Base-by-base conservation (phyloP, 2,888 invertebrate genomes). In the Luperina nickerlii region DNA sequence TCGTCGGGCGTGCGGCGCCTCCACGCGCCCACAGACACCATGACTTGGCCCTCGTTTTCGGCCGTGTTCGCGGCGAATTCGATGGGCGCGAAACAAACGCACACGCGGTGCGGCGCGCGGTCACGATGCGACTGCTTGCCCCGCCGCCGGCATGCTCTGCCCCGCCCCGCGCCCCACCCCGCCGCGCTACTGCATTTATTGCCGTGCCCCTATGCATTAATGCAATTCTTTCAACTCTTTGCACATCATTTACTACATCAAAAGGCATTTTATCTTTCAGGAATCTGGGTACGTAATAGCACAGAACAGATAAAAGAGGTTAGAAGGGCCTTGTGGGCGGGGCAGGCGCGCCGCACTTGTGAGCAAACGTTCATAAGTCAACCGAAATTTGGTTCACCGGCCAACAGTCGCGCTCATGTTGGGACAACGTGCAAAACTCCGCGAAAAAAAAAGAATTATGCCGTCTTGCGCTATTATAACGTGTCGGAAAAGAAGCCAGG, bases 11-110 rank as follows among this genome's bases (percentile, higher is more conserved):
- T 94, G 90, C 96, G 96, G 90, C 96, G 96, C 93, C 96, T 94
- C 96, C 97, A 97, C 92, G 94, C 91, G 92, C 95, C 94, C 92
- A 96, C 93, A 91, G 96, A 96, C 91, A 96, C 96, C 96, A 97
- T 97, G 90, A 89, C 92, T 90, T 83, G 89, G 88, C 84, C 88
- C 88, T 93, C 91, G 93, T 88, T 90, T 73, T 91, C 91, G 91
- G 90, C 92, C 91, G 93, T 91, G 86, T 89, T 93, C 93, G 97
- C 97, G 94, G 97, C 96, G 90, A 86, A 90, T 73, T 91, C 86
- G 88, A 89, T 98, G 97, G 85, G 97, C 95, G 97, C 95, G 84
- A 83, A 81, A 85, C 89, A 74, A 89, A 90, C 90, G 88, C 90
- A 91, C 91, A 90, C 90, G 78, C 90, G 85, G 92, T 97, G 87